These are phyloP conservation scores for Taenioides sp. DNA, from an alignment of 2,797 vertebrate species.

Conservation along the genomic window DNA sequence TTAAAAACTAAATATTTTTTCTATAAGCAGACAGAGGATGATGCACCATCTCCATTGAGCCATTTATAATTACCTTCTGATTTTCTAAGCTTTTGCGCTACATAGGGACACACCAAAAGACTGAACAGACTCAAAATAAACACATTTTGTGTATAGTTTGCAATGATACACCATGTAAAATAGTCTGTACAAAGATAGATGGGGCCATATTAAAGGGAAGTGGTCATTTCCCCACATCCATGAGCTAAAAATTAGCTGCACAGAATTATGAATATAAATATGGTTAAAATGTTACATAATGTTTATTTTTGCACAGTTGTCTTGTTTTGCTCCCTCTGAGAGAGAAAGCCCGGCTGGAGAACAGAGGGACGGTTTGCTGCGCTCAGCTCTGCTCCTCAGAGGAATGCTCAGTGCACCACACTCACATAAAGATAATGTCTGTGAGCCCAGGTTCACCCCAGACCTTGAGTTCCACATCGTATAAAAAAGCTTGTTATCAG, in stretches of 20 bases:
- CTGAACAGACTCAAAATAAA: conserved; percentile 24
- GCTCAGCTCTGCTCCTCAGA: conserved; percentile 57
- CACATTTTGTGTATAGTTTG: conserved; percentile 5
- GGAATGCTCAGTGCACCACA: conserved; percentile 30
- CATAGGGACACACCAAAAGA: conserved; percentile 42
- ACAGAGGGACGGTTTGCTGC: conserved; percentile 30
- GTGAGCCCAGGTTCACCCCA: background rate
- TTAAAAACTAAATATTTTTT: conserved; percentile 26
- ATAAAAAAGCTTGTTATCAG: background rate
- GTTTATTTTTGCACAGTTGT: conserved; percentile 12
- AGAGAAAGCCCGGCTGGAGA: conserved; percentile 37
- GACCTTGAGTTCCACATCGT: no score
- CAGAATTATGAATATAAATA: background rate
- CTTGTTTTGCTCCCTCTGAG: conserved; percentile 27
- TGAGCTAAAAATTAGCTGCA: no score
- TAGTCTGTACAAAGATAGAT: background rate
- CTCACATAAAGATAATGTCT: conserved; percentile 1
- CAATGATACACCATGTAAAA: background rate
- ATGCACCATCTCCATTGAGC: conserved; percentile 24
- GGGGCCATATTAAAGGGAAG: background rate
- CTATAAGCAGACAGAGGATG: conserved; percentile 27
- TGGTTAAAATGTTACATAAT: background rate
- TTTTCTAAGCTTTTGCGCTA: conserved; percentile 37
- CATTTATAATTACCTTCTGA: conserved; percentile 49
- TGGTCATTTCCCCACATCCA: background rate